Percentiles rank a stretch among this genome's conserved stretches.
These are phyloP conservation scores for Lepidostoma basale DNA, from an alignment of 1,140 invertebrate genomes.

Conservation along the genomic window DNA sequence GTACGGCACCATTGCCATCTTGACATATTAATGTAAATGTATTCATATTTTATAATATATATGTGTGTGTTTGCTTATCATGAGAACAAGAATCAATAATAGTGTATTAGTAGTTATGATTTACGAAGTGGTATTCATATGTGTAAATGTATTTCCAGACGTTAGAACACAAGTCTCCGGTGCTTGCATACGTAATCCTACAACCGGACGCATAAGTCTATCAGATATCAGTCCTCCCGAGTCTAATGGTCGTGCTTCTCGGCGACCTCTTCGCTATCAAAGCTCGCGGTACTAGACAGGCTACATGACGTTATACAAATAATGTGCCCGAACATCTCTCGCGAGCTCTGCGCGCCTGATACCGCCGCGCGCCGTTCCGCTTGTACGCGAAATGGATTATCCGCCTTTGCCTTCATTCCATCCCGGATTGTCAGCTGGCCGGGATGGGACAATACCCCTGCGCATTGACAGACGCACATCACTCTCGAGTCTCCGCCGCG, in stretches of 20 bases:
- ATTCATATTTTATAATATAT: no score
- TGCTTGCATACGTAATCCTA: no score
- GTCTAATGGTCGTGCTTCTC: conserved; percentile 16
- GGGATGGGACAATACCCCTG: conserved; percentile 45
- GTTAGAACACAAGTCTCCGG: no score
- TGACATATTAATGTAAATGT: no score
- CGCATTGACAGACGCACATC: conserved; percentile 37
- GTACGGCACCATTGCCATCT: no score
- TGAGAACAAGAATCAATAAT: no score
- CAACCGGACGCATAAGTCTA: conserved; percentile 16
- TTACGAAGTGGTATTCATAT: no score
- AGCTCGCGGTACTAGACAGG: conserved; percentile 29
- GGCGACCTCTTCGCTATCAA: conserved; percentile 21
- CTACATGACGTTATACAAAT: conserved; percentile 46
- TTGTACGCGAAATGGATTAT: conserved; percentile 35
- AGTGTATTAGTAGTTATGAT: no score
- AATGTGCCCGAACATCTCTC: conserved; percentile 38
- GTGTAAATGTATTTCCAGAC: no score
- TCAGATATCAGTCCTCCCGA: conserved; percentile 26
- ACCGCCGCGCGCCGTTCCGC: neutral
- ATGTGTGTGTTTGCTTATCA: no score
- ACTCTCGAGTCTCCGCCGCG: conserved; percentile 24
- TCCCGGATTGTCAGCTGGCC: conserved; percentile 29
- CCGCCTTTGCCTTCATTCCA: conserved; percentile 35
- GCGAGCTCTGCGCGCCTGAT: conserved; percentile 19